A percentile compares a stretch with the other conserved stretches of the same genome.
Conservation (phyloP, 1,140 invertebrate species). For the Bicyclus anynana region DNA sequence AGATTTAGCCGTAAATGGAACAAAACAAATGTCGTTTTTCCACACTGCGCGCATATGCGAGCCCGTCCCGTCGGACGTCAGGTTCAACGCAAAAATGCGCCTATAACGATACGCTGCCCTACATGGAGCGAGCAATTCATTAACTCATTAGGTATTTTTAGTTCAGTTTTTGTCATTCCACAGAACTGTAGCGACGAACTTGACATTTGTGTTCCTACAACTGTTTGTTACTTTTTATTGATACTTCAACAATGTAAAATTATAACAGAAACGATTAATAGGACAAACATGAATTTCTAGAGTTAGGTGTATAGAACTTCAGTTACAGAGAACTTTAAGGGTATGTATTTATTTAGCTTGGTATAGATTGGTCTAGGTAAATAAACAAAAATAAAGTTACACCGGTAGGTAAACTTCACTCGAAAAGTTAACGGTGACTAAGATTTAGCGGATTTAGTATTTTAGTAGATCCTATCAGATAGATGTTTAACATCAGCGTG, state of each 20-base stretch:
- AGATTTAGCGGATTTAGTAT: background rate
- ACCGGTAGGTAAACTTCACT: too few species aligned
- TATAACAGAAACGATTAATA: background rate
- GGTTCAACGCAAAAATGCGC: slow-evolving; percentile 68
- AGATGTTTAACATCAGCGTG: too few species aligned
- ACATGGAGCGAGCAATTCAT: slow-evolving; percentile 4
- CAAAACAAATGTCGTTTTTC: background rate
- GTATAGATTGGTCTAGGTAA: too few species aligned
- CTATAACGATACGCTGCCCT: slow-evolving; percentile 38
- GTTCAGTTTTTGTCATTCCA: background rate
- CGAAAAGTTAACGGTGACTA: too few species aligned
- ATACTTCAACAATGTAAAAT: background rate
- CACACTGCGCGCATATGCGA: background rate
- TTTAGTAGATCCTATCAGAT: too few species aligned
- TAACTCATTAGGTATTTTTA: background rate
- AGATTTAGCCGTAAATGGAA: background rate
- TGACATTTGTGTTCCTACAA: background rate
- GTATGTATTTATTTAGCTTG: background rate
- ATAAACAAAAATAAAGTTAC: too few species aligned
- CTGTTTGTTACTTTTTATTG: background rate
- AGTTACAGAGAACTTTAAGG: background rate
- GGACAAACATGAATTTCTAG: background rate
- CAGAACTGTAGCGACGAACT: background rate
- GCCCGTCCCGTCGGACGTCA: slow-evolving; percentile 41
- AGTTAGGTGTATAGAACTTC: too few species aligned